Evolutionary conservation across 1,140 invertebrate genomes (phyloP).

Genomic region (Drosophila navojoa): DNA sequence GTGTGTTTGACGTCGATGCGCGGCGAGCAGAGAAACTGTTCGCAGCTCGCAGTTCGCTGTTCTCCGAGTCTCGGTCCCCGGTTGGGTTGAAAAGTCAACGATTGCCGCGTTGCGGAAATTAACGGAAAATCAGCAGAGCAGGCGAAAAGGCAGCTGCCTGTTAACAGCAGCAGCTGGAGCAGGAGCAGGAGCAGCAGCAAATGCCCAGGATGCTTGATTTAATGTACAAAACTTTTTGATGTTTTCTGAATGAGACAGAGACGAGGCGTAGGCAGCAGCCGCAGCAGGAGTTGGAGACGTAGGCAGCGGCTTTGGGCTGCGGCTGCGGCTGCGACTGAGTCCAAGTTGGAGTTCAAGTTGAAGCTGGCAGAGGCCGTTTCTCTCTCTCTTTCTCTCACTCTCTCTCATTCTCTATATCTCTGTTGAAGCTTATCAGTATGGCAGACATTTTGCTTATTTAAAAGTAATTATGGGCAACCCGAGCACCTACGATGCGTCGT

Average conservation of each 20-base stretch:
- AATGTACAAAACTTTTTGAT: constrained; percentile 81
- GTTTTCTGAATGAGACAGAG: constrained; percentile 48
- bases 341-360: not conserved
- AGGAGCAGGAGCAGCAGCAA: constrained; percentile 32
- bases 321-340: not conserved
- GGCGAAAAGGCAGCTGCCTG: constrained; percentile 26
- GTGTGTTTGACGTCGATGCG: constrained; percentile 57
- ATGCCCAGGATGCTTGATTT: constrained; percentile 79
- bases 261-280: not conserved
- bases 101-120: constrained; percentile 81
- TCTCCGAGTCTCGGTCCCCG: constrained; percentile 8
- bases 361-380: not conserved
- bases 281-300: too few relatives aligned
- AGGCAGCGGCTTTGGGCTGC: not conserved
- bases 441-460: constrained; percentile 68
- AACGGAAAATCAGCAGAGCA: constrained; percentile 73
- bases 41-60: constrained; percentile 3
- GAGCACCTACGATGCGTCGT: constrained; percentile 25
- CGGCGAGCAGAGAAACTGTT: not conserved
- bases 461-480: constrained; percentile 74
- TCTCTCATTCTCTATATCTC: too few relatives aligned
- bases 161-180: constrained; percentile 51
- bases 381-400: not conserved
- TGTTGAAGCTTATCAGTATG: constrained; percentile 29
- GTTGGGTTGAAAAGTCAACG: constrained; percentile 77